Percentiles rank a stretch among this genome's conserved stretches.
Evolutionary conservation across 2,888 invertebrate genomes (phyloP).

Genomic region (Allolobophora icterica): DNA sequence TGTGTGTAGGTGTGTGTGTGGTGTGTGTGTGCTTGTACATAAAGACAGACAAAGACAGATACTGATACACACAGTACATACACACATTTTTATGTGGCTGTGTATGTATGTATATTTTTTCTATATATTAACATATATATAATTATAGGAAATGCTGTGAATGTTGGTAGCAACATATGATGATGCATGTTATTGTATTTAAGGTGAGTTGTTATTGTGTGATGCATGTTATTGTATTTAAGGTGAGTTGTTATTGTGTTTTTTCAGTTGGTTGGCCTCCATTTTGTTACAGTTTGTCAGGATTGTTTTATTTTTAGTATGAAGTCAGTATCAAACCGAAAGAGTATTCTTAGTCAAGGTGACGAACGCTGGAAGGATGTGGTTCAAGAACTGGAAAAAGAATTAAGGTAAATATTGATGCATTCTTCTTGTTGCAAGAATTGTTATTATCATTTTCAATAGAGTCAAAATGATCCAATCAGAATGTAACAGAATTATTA

Average conservation of each 20-base stretch:
- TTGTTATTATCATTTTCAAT: too few relatives aligned
- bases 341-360: conserved; percentile 47
- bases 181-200: too few relatives aligned
- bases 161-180: too few relatives aligned
- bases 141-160: too few relatives aligned
- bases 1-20: not conserved
- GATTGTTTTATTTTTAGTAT: not conserved
- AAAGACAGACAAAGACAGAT: too few relatives aligned
- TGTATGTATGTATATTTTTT: too few relatives aligned
- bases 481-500: too few relatives aligned
- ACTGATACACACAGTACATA: too few relatives aligned
- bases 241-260: not conserved
- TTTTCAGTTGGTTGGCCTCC: not conserved
- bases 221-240: not conserved
- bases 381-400: conserved; percentile 46
- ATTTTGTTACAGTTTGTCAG: not conserved
- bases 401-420: conserved; percentile 42
- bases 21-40: not conserved
- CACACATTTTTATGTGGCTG: too few relatives aligned
- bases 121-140: too few relatives aligned
- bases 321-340: conserved; percentile 37
- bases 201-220: too few relatives aligned
- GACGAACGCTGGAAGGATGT: conserved; percentile 48
- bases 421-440: not conserved
- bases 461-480: too few relatives aligned